Conservation (phyloP, 2,113 vertebrate species). For the Haliaeetus leucogaster region DNA sequence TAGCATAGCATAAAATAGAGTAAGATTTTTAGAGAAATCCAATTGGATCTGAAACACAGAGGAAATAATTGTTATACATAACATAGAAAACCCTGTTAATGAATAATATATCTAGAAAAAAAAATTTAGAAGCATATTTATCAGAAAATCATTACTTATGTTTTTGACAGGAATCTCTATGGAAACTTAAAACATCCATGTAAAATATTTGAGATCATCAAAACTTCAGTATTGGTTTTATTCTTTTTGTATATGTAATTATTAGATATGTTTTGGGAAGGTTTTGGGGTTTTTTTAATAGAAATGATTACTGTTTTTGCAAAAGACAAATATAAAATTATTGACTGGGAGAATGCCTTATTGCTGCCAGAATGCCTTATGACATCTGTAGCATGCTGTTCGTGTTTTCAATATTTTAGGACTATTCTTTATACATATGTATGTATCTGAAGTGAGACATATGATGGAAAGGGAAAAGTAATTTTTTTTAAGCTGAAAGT, state of each 20-base stretch:
- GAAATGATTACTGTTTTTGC: neutral
- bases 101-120: neutral
- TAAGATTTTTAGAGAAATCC: neutral
- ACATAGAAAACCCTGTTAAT: rapidly evolving
- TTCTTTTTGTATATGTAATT: neutral
- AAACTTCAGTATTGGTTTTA: neutral
- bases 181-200: no score
- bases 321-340: neutral
- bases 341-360: neutral
- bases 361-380: neutral
- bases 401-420: neutral
- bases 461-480: neutral
- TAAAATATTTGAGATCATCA: neutral
- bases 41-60: neutral
- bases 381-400: neutral
- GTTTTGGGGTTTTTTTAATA: neutral
- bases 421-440: neutral
- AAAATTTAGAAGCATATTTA: neutral
- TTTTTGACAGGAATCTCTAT: neutral
- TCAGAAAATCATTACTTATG: neutral
- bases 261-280: neutral
- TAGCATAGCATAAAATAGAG: neutral
- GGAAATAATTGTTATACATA: neutral
- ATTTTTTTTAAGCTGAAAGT: neutral
- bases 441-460: neutral